Percentiles rank a stretch among this genome's conserved stretches.
These are phyloP conservation scores for Entosphenus tridentatus DNA, from an alignment of 2,113 vertebrate genomes.

Conservation along the genomic window DNA sequence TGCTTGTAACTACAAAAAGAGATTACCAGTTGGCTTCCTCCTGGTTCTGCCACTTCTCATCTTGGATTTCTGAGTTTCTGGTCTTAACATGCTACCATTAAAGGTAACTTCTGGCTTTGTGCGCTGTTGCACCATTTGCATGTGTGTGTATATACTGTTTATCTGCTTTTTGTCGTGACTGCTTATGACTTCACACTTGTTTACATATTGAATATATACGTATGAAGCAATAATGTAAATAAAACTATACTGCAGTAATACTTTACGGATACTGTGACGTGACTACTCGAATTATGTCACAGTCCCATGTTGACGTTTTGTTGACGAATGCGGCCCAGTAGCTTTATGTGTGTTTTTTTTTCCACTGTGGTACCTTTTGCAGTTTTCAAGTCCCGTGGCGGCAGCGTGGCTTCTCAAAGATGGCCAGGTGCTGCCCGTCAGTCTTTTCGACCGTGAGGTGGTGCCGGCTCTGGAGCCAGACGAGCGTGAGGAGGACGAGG, in stretches of 20 bases:
- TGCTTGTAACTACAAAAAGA: too few relatives aligned
- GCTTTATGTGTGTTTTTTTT: neutral
- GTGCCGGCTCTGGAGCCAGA: constrained; percentile 18
- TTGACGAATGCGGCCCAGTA: neutral
- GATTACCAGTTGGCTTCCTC: too few relatives aligned
- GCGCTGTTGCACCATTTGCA: too few relatives aligned
- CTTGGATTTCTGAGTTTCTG: too few relatives aligned
- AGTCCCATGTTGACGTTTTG: neutral
- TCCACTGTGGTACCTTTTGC: constrained; percentile 1
- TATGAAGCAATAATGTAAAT: neutral
- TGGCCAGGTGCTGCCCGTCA: constrained; percentile 72
- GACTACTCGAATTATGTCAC: neutral
- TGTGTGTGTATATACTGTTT: neutral
- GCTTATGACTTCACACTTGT: neutral
- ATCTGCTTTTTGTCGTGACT: neutral
- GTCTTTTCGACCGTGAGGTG: constrained; percentile 36
- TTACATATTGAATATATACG: neutral
- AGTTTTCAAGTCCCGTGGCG: constrained; percentile 92
- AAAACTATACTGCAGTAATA: constrained; percentile 1
- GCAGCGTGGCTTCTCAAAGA: constrained; percentile 80
- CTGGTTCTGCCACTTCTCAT: too few relatives aligned
- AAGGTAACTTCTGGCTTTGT: too few relatives aligned
- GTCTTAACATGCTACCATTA: too few relatives aligned
- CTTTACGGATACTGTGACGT: neutral
- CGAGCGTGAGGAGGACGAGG: constrained; percentile 33